Percentiles rank a stretch among this genome's conserved stretches.
Evolutionary conservation across 2,113 vertebrate species (phyloP).

Genomic region (human (Homo sapiens)): GRCh38 chr3:67712001-67712500

Average conservation of each 20-base stretch:
- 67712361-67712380: background rate
- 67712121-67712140: conserved; percentile 53
- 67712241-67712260: conserved; percentile 68
- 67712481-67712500: background rate
- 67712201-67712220: conserved; percentile 64
- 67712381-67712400: background rate
- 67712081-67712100: conserved; percentile 46
- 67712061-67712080: conserved; percentile 44
- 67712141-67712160: conserved; percentile 29
- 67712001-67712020: background rate
- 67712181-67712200: conserved; percentile 71
- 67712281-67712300: conserved; percentile 68
- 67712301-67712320: conserved; percentile 67
- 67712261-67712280: conserved; percentile 75
- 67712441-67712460: background rate
- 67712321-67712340: conserved; percentile 54
- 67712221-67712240: conserved; percentile 77
- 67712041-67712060: conserved; percentile 53
- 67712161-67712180: conserved; percentile 58
- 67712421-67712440: conserved; percentile 43
- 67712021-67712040: conserved; percentile 15
- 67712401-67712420: background rate
- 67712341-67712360: background rate
- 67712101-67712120: conserved; percentile 50
- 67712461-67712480: background rate